A percentile compares a stretch with the other conserved stretches of the same genome.
Evolutionary conservation across 2,113 vertebrate genomes (phyloP).

Genomic region (Mustelus asterias): DNA sequence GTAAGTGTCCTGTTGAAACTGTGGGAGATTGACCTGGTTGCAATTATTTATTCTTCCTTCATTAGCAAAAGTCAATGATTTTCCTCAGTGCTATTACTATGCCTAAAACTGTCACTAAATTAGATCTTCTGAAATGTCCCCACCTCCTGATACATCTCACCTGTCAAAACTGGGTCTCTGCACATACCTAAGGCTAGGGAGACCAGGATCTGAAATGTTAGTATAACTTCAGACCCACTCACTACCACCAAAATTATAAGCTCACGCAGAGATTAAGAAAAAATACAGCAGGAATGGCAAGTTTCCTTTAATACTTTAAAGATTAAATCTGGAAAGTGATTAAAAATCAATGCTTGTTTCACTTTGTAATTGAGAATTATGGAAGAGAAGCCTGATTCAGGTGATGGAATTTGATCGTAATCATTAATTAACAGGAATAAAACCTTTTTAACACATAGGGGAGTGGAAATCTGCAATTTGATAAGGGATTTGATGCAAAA

Average conservation of each 20-base stretch:
- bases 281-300: background rate
- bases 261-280: background rate
- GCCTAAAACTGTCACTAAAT: background rate
- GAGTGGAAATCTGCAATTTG: background rate
- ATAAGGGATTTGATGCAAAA: background rate
- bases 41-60: background rate
- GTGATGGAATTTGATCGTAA: background rate
- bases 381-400: background rate
- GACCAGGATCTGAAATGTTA: background rate
- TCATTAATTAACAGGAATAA: background rate
- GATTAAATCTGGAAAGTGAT: background rate
- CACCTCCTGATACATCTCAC: background rate
- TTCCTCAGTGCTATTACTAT: background rate
- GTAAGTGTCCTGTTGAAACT: background rate
- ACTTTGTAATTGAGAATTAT: background rate
- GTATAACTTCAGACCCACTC: background rate
- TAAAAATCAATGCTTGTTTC: background rate
- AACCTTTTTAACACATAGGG: no score
- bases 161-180: no score
- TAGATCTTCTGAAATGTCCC: background rate
- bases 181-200: background rate
- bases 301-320: background rate
- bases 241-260: background rate
- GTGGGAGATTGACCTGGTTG: background rate
- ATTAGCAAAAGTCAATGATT: background rate